phyloP scores from a whole-genome alignment of 2,888 invertebrate species.

The Hyles lineata region DNA sequence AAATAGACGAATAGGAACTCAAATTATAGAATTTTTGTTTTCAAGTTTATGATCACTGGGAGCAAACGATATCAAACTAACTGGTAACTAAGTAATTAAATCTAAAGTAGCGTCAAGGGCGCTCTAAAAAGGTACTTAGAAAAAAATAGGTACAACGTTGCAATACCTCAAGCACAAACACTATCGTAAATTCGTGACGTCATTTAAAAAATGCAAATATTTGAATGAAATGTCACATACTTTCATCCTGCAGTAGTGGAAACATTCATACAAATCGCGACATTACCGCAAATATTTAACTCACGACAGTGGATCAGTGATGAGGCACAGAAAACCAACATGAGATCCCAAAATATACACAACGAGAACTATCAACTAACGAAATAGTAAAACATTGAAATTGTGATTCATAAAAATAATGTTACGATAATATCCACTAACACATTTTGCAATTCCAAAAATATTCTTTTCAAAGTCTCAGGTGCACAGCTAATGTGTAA shows the following conservation, averaged over 20 bases:
- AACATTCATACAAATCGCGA: too few species aligned
- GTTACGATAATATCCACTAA: neutral
- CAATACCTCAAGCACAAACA: conserved; percentile 5
- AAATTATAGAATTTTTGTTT: neutral
- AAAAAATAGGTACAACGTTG: conserved; percentile 28
- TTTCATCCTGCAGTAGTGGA: neutral
- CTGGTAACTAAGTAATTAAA: conserved; percentile 33
- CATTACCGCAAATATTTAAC: neutral
- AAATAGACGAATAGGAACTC: neutral
- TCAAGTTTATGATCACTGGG: neutral
- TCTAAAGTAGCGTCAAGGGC: conserved; percentile 24
- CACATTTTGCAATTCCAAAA: neutral
- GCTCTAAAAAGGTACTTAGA: conserved; percentile 43
- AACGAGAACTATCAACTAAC: neutral
- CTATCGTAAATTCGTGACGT: neutral
- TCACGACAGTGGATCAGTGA: neutral
- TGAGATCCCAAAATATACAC: conserved; percentile 22
- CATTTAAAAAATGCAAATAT: too few species aligned
- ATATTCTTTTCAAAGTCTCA: neutral
- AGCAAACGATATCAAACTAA: conserved; percentile 12
- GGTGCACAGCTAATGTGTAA: neutral
- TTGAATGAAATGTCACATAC: neutral
- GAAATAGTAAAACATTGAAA: conserved; percentile 5
- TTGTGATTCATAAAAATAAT: conserved; percentile 1
- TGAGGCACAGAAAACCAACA: conserved; percentile 18